Base-by-base conservation (phyloP, 2,888 invertebrate genomes). In the Tromatobia lineatoria region DNA sequence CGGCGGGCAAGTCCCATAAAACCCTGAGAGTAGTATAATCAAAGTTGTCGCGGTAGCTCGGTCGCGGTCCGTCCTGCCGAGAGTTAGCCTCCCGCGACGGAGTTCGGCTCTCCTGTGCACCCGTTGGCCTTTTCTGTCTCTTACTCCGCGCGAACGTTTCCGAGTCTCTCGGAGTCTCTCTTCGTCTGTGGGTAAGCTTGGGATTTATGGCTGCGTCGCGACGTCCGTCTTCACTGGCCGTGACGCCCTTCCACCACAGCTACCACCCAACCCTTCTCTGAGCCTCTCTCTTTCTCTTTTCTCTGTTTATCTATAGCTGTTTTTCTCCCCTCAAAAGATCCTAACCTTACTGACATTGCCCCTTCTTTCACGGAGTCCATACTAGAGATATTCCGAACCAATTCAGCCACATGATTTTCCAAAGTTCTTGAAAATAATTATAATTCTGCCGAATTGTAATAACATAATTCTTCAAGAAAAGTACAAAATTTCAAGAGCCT, bases 201-300 rank as follows among this genome's bases (percentile, higher is more conserved):
- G 90, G 92, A 93, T 93, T 93, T 93, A 93, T 93, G 90, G 92
- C 88, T 90, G 92, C 93, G 93, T 92, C 93, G 92, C 93, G 93
- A 93, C 93, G 93, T 93, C 93, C 93, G 93, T 93, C 93, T 93
- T 93, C 93, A 93, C 93, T 93, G 91, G 91, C 91, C 93, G 93
- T 93, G 93, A 93, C 93, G 93, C 93, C 92, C 92, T 92, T 91
- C 91, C 88, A 90, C 89, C 88, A 50, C 77, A 77, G 52, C 80
- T 78, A 77, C 77, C 80, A 74, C 77, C 79, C 47, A 29, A 15
- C 29, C 59, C 29, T n/a, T 15, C 59, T 59, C 76, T 70, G 70
- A 54, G 67, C 67, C 18, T 77, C 69, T 23, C n/a, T 50, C 52
- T 64, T 18, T 79, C 77, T 23, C 59, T 87, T 85, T 88, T 86